Evolutionary conservation across 2,888 invertebrate genomes (phyloP), one percentile per base, ranked within the genome.

Genomic region (Polietes domitor): DNA sequence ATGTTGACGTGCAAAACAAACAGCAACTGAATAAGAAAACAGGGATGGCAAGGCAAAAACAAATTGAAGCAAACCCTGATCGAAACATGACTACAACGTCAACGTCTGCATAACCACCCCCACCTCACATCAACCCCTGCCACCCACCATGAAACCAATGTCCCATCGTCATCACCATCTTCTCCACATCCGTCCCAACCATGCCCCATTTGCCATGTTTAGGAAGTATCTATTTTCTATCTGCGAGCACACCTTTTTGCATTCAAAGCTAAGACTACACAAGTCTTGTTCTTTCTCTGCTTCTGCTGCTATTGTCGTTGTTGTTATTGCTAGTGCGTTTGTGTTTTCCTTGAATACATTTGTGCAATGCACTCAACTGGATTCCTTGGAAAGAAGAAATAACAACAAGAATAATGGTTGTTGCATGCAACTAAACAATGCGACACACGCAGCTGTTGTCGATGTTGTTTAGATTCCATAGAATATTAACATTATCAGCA

Each of bases 1-100:
- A 85, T 80, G 84, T 72, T 80, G 85, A 84, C 82, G 80, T 80
- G 85, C 58, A 80, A 68, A 53, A 82, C 26, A 71, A 61, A 58
- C 17, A 50, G 15, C 50, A 17, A 26, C 21, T 17, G 53, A 58
- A 58, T 41, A 74, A 75, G n/a, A 50, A 55, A 74, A 73, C 32
- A 37, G 37, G 10, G 12, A 12, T 10, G 37, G 12, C 37, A 43
- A 19, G 26, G 43, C 12, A 71, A 32, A 55, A 55, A 70, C 24
- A 28, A 43, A 43, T 72, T 72, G 65, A 41, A 24, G 15, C 37
- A 41, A 65, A 43, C 41, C 19, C 10, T 21, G 32, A 24, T 68
- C 12, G 53, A 53, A 21, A 53, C 21, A 53, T 21, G 10, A 21
- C 10, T 7, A 21, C 5, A 53, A 21, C 53, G 32, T 9, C 41